Conservation (phyloP, 2,888 invertebrate species). For the Apoda limacodes region DNA sequence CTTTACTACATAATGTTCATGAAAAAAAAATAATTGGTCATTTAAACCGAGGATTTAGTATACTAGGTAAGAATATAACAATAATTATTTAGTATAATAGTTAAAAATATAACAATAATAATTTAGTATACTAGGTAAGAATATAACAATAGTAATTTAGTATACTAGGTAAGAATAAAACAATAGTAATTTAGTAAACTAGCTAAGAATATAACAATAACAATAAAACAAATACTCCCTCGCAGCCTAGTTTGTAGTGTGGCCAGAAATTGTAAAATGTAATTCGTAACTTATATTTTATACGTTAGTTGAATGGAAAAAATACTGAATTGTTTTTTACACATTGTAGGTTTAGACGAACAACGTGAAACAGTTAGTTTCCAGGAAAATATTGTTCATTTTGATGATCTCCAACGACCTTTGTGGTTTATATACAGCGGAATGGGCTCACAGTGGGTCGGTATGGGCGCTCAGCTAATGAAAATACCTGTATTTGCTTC, state of each 20-base stretch:
- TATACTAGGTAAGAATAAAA: background rate
- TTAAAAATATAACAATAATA: constrained; percentile 1
- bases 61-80: too few species aligned
- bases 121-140: too few species aligned
- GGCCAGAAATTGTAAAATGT: too few species aligned
- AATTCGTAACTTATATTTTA: too few species aligned
- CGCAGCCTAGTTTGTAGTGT: too few species aligned
- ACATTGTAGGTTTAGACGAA: too few species aligned
- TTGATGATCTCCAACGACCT: constrained; percentile 45
- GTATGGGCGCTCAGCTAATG: constrained; percentile 75
- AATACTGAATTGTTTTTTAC: too few species aligned
- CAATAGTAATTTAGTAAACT: constrained; percentile 24
- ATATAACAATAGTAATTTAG: background rate
- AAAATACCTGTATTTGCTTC: constrained; percentile 70
- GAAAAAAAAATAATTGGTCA: constrained; percentile 34
- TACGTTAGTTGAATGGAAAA: too few species aligned
- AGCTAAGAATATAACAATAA: constrained; percentile 30
- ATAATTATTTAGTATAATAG: constrained; percentile 23
- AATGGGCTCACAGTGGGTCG: too few species aligned
- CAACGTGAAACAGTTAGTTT: constrained; percentile 29
- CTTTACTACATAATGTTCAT: constrained; percentile 43
- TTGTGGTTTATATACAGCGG: constrained; percentile 80
- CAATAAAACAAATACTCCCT: too few species aligned
- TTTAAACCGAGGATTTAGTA: constrained; percentile 41
- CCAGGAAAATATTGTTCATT: constrained; percentile 30